phyloP scores from a whole-genome alignment of 1,140 invertebrate genomes.

The Lepeophtheirus salmonis region DNA sequence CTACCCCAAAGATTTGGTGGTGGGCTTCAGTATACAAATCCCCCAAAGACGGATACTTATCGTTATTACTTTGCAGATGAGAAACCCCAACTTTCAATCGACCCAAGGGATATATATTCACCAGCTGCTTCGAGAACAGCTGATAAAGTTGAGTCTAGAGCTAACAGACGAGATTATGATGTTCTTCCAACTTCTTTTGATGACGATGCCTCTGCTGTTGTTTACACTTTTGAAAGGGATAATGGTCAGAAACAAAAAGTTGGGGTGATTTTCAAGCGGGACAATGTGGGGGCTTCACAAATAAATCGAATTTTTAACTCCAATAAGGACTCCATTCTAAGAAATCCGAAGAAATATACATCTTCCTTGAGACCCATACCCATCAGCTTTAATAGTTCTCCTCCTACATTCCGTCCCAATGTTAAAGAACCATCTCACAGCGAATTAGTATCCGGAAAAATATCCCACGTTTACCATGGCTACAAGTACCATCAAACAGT shows the following conservation, averaged over 20 bases:
- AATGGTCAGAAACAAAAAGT: slow-evolving; percentile 5
- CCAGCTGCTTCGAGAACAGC: not conserved
- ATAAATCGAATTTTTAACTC: not conserved
- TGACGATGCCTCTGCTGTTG: slow-evolving; percentile 6
- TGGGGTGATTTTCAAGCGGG: slow-evolving; percentile 10
- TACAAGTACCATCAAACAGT: not conserved
- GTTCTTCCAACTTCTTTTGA: not conserved
- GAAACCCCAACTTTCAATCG: not conserved
- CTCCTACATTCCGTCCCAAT: not conserved
- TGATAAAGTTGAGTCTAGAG: not conserved
- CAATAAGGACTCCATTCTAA: not conserved
- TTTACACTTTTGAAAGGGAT: slow-evolving; percentile 2
- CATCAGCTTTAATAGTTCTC: not conserved
- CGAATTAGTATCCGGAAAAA: not conserved
- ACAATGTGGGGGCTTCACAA: not conserved
- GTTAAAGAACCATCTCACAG: not conserved
- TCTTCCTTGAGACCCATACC: not conserved
- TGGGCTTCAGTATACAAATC: not conserved
- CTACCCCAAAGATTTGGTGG: not conserved
- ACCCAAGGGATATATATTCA: not conserved
- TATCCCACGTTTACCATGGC: not conserved
- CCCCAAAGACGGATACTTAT: not conserved
- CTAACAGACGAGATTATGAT: not conserved
- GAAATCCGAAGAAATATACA: not conserved
- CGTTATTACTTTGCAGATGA: slow-evolving; percentile 10